These are phyloP conservation scores for Melieria picta DNA, from an alignment of 2,888 invertebrate genomes.

Conservation along the genomic window DNA sequence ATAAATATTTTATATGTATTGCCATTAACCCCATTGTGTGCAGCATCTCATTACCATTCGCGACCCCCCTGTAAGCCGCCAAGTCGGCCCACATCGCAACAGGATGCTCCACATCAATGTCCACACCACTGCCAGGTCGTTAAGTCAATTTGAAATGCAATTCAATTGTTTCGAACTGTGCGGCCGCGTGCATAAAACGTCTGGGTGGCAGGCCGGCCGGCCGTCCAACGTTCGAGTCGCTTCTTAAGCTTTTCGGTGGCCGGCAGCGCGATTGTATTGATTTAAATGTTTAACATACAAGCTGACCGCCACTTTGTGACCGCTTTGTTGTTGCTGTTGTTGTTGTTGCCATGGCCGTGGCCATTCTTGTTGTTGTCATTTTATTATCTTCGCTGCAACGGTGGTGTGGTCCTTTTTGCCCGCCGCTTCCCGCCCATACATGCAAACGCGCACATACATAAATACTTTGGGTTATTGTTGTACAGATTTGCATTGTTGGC, in stretches of 20 bases:
- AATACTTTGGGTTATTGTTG: too few species aligned
- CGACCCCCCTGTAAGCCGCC: background rate
- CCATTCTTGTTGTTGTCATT: too few species aligned
- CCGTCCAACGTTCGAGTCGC: background rate
- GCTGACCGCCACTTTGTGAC: slow-evolving; percentile 27
- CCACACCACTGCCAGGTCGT: slow-evolving; percentile 35
- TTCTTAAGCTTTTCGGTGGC: background rate
- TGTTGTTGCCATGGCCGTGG: too few species aligned
- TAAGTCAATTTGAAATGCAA: slow-evolving; percentile 56
- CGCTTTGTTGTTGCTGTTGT: too few species aligned
- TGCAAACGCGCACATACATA: too few species aligned
- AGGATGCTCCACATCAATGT: slow-evolving; percentile 56
- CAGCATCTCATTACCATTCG: background rate
- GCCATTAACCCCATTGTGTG: background rate
- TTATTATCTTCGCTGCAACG: too few species aligned
- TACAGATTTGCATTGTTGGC: too few species aligned
- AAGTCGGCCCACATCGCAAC: slow-evolving; percentile 26
- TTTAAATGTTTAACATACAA: slow-evolving; percentile 49
- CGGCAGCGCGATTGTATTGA: slow-evolving; percentile 62
- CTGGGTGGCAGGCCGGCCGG: slow-evolving; percentile 22
- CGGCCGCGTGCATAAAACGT: slow-evolving; percentile 12
- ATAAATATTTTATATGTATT: background rate
- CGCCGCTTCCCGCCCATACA: too few species aligned
- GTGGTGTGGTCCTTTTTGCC: too few species aligned
- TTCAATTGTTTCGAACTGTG: slow-evolving; percentile 55